phyloP scores from a whole-genome alignment of 2,797 vertebrate species.

The Hemitrygon akajei region DNA sequence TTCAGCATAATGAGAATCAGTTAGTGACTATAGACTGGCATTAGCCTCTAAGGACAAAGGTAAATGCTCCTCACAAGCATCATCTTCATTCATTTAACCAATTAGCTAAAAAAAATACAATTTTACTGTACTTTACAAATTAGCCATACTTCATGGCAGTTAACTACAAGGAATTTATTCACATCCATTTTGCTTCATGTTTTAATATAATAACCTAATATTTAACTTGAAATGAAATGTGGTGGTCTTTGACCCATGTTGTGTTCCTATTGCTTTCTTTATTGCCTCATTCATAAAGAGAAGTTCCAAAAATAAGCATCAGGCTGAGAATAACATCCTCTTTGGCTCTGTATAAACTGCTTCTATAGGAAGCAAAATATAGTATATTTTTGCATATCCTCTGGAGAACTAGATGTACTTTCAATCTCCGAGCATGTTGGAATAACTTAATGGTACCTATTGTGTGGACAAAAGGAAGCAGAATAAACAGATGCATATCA shows the following conservation, averaged over 20 bases:
- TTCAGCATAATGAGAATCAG: not conserved
- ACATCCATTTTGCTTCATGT: not conserved
- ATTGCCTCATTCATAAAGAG: not conserved
- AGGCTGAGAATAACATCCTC: not conserved
- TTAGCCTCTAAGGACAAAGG: not conserved
- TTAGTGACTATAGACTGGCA: not conserved
- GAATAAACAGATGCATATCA: not conserved
- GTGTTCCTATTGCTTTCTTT: not conserved
- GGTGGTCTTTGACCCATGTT: not conserved
- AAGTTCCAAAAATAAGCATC: not conserved
- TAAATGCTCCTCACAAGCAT: not conserved
- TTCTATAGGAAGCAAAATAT: not conserved
- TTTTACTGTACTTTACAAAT: not conserved
- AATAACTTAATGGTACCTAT: not conserved
- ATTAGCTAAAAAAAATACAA: not conserved
- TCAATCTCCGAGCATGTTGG: not conserved
- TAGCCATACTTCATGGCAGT: not conserved
- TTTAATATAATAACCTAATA: not conserved
- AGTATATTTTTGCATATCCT: not conserved
- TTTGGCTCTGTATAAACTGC: not conserved
- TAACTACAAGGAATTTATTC: not conserved
- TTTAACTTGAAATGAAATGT: not conserved
- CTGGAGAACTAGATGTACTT: not conserved
- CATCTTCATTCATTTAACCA: not conserved
- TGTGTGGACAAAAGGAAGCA: not conserved